Percentiles rank a stretch among this genome's conserved stretches.
These are phyloP conservation scores for Tyrannus savana DNA, from an alignment of 2,113 vertebrate species.

Conservation along the genomic window DNA sequence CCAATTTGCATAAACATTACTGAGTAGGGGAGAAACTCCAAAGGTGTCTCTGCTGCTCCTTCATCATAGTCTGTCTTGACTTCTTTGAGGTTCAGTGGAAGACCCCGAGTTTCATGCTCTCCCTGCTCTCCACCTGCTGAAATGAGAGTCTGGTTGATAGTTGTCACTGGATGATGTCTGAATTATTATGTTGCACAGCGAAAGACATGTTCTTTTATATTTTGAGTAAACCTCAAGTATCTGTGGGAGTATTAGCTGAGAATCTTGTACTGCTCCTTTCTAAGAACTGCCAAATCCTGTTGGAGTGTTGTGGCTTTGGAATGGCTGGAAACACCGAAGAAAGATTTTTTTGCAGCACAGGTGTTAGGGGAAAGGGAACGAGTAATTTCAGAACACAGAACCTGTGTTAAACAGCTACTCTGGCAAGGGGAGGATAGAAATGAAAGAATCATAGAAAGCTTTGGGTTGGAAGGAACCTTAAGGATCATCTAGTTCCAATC, in stretches of 20 bases:
- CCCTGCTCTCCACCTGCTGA: not conserved
- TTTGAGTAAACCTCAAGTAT: not conserved
- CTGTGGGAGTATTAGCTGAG: not conserved
- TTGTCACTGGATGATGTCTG: not conserved
- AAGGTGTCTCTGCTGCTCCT: not conserved
- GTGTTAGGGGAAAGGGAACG: not conserved
- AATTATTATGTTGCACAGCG: not conserved
- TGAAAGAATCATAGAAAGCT: not conserved
- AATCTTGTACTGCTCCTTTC: not conserved
- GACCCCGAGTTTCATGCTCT: not conserved
- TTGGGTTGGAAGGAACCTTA: not conserved
- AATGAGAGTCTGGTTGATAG: not conserved
- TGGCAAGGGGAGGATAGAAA: not conserved
- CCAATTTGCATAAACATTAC: not conserved
- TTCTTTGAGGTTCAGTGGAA: not conserved
- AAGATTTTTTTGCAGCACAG: not conserved
- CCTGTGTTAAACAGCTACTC: not conserved
- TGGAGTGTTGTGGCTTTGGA: not conserved
- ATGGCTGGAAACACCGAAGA: not conserved
- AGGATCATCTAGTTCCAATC: not conserved
- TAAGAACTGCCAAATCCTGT: not conserved
- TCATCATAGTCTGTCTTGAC: not conserved
- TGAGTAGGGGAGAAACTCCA: not conserved
- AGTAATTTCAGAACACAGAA: not conserved
- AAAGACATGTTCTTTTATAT: not conserved